Evolutionary conservation across 1,140 invertebrate genomes (phyloP).

Genomic region (Scaptomyza montana): DNA sequence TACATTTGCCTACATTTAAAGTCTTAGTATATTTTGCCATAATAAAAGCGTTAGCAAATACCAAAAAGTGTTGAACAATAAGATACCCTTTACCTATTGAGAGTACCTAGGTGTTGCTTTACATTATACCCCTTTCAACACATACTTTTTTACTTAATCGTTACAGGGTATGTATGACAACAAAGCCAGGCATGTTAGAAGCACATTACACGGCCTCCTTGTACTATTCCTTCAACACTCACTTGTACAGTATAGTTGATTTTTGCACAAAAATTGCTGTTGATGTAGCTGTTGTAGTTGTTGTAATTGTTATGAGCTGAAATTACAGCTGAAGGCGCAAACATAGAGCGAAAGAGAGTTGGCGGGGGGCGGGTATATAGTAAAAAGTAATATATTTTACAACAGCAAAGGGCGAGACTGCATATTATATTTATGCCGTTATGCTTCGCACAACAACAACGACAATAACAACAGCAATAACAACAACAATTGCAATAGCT

Average conservation of each 20-base stretch:
- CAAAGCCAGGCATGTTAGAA: conserved; percentile 65
- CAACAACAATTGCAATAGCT: conserved; percentile 59
- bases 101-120: no score
- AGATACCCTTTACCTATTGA: not conserved
- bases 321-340: conserved; percentile 46
- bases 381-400: conserved; percentile 80
- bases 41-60: conserved; percentile 5
- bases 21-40: conserved; percentile 70
- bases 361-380: conserved; percentile 1
- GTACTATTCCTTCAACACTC: conserved; percentile 17
- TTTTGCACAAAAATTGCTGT: conserved; percentile 65
- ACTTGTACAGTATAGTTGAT: conserved; percentile 52
- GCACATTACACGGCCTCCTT: conserved; percentile 61
- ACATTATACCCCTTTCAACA: not conserved
- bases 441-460: conserved; percentile 39
- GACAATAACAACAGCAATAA: conserved; percentile 24
- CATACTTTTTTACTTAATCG: not conserved
- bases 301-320: conserved; percentile 77
- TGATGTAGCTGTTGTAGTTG: conserved; percentile 1
- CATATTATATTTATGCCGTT: conserved; percentile 77
- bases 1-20: conserved; percentile 42
- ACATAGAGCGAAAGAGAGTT: no score
- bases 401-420: conserved; percentile 70
- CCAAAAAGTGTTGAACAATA: no score
- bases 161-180: conserved; percentile 3